Evolutionary conservation across 2,113 vertebrate genomes (phyloP), one percentile per base, ranked within the genome.

Genomic region (Myodes glareolus): DNA sequence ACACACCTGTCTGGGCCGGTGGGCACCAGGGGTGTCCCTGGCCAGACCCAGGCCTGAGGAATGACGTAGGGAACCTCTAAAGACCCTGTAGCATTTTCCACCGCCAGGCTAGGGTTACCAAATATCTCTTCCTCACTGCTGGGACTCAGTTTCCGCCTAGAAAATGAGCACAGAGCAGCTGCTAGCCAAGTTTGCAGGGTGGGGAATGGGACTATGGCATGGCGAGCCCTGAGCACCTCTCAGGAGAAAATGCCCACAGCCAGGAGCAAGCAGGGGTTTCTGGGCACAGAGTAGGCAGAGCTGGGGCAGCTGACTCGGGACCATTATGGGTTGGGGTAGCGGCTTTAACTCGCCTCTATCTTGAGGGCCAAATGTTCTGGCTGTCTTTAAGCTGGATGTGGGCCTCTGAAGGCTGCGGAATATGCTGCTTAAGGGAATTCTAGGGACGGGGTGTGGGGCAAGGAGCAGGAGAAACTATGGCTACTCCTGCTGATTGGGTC

Each of bases 1-100:
- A 96, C 98, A 99, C 98, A 99, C 99, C 99, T 99, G 99, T 99
- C 99, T 97, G 97, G 97, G 94, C 97, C 0, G 3, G 94, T 95
- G 50, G 17, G 96, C 68, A 89, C 87, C 7, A 9, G 96, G 82
- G 94, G 87, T 97, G 93, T 92, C 96, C 97, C 91, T 70, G 88
- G 45, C 52, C n/a, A 55, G 87, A 39, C 97, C 86, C 39, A 1
- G 67, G 67, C 50, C 50, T 0, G 85, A 13, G 27, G 52, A 65
- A 45, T 27, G 29, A 9, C 10, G 6, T 17, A 6, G 14, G 75
- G 52, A 58, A 50, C 12, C 55, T 47, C 33, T 27, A 21, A 50
- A n/a, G 85, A 70, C 85, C 45, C 27, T 21, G 27, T 33, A 50
- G 63, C 65, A 36, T 68, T 42, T n/a, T 70, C 42, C 42, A 42